Conservation (phyloP, 2,797 vertebrate genomes). For the Acropternis orthonyx region DNA sequence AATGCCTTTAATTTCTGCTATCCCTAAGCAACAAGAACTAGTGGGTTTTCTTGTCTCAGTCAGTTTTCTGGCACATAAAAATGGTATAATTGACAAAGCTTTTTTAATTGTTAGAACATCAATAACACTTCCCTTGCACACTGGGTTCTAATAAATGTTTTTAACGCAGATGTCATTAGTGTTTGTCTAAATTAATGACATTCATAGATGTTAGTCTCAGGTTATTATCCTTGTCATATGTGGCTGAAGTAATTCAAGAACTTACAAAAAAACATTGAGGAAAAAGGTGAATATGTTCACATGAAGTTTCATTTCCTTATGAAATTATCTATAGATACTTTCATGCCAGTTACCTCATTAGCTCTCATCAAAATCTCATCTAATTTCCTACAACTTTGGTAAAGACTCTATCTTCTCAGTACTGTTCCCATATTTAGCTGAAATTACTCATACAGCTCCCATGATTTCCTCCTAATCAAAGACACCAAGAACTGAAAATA, state of each 20-base stretch:
- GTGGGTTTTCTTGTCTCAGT: not conserved
- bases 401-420: not conserved
- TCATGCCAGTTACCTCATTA: not conserved
- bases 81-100: not conserved
- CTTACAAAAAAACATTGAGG: not conserved
- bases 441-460: not conserved
- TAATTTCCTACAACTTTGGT: not conserved
- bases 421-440: not conserved
- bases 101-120: not conserved
- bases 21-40: not conserved
- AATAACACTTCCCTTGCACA: not conserved
- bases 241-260: not conserved
- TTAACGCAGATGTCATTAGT: not conserved
- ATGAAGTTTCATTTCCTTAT: not conserved
- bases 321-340: not conserved
- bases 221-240: not conserved
- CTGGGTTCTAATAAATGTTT: not conserved
- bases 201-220: not conserved
- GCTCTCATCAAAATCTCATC: not conserved
- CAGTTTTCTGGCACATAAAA: not conserved
- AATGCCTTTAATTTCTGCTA: not conserved
- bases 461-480: not conserved
- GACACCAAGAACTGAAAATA: not conserved
- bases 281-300: not conserved
- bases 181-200: not conserved